Conservation (phyloP, 2,888 invertebrate genomes). For the Noctuana brunneofusca region DNA sequence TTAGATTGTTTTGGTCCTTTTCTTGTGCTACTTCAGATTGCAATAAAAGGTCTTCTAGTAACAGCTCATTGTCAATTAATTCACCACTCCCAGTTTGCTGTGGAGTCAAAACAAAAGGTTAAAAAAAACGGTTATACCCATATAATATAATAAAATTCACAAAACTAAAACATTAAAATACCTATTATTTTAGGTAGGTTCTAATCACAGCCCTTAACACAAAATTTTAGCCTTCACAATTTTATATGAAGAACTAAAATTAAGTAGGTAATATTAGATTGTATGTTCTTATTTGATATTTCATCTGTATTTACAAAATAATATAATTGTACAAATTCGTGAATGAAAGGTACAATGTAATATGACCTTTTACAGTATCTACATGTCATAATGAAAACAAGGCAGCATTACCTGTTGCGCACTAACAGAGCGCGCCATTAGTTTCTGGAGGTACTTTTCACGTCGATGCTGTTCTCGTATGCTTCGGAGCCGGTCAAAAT, state of each 20-base stretch:
- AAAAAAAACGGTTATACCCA: too few species aligned
- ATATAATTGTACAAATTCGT: neutral
- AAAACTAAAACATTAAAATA: too few species aligned
- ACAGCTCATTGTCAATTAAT: conserved; percentile 68
- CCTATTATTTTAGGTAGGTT: too few species aligned
- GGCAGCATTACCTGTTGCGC: conserved; percentile 71
- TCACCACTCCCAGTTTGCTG: conserved; percentile 71
- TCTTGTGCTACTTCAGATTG: conserved; percentile 57
- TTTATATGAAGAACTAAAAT: too few species aligned
- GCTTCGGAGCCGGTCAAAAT: conserved; percentile 87
- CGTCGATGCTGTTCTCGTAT: conserved; percentile 87
- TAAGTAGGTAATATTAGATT: too few species aligned
- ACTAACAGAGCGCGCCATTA: conserved; percentile 83
- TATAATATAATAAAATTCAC: too few species aligned
- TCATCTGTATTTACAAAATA: neutral
- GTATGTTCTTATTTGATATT: too few species aligned
- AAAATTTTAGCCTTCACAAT: too few species aligned
- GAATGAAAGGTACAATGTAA: neutral
- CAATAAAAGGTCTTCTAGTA: conserved; percentile 68
- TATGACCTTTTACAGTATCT: neutral
- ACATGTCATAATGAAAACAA: too few species aligned
- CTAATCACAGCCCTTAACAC: too few species aligned
- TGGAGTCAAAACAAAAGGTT: conserved; percentile 41
- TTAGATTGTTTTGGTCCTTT: conserved; percentile 51
- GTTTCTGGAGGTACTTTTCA: conserved; percentile 83